Base-by-base conservation (phyloP, 2,797 vertebrate genomes). In the Otus scops region DNA sequence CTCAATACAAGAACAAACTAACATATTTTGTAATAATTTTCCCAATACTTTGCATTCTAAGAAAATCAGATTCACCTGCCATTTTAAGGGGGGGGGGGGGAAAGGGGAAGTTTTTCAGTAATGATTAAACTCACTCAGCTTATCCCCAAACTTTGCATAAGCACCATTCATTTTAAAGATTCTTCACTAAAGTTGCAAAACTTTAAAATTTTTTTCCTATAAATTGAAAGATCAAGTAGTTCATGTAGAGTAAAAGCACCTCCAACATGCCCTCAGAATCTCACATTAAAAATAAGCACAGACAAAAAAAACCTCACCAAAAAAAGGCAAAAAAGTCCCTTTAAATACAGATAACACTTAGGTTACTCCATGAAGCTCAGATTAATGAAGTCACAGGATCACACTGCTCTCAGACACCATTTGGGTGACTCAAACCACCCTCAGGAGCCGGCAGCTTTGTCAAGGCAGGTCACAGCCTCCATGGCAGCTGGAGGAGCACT, bases 241-340 rank as follows among this genome's bases (percentile, higher is more conserved):
- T 61, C 18, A 32, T 0, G 0, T 24, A 26, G 4, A 75, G 17
- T 17, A 32, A 60, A 59, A 43, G 56, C 56, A 26, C 5, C 19
- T 60, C 73, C 17, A 41, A 11, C 2, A 3, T 10, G 60, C 2
- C 7, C 9, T 56, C 36, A 18, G 24, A 65, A 75, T 17, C 7
- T 61, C 14, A 28, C 13, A 34, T 43, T 47, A 38, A 48, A 76
- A 67, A 61, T 28, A 36, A 32, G 41, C 7, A 28, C 4, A 41
- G 8, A 28, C 2, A 3, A 21, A 63, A 60, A n/a, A 21, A 21
- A 11, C 6, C 2, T 26, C 7, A 7, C 5, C 14, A 27, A 26
- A 50, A 59, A 21, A 13, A 5, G 3, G 7, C 11, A 27, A n/a
- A 59, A 34, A 4, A 1, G 6, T 60, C 11, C 4, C 11, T 70